Evolutionary conservation across 2,113 vertebrate species (phyloP).

Genomic region (Conger conger): DNA sequence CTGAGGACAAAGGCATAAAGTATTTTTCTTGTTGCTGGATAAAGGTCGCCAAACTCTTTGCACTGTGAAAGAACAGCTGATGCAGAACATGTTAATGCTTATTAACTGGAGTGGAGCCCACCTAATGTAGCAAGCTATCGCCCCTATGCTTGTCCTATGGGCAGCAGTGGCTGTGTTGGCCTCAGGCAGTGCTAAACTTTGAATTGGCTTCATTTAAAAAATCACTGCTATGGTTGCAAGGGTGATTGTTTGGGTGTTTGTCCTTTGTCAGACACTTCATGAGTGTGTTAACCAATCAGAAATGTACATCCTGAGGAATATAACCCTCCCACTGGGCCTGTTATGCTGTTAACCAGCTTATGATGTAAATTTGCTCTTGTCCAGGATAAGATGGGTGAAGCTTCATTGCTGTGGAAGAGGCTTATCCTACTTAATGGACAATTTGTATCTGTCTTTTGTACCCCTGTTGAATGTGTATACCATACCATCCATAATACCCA

Average conservation of each 20-base stretch:
- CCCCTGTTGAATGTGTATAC: not conserved
- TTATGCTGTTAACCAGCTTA: not conserved
- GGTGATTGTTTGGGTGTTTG: not conserved
- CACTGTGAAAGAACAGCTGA: constrained; percentile 32
- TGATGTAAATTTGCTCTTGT: not conserved
- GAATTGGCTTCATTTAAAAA: not conserved
- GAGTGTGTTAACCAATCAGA: not conserved
- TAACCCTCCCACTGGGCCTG: not conserved
- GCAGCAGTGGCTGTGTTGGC: not conserved
- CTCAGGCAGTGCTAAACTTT: not conserved
- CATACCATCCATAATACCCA: not conserved
- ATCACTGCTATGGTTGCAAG: not conserved
- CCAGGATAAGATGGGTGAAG: no score
- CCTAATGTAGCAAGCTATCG: not conserved
- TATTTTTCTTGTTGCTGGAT: not conserved
- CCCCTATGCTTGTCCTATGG: not conserved
- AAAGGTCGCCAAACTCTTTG: constrained; percentile 55
- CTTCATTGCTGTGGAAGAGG: not conserved
- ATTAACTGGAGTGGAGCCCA: constrained; percentile 35
- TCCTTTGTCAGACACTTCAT: not conserved
- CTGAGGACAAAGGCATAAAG: not conserved
- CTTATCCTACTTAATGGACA: not conserved
- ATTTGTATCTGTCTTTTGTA: not conserved
- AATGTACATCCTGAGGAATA: not conserved
- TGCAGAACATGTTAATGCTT: constrained; percentile 6